Percentiles rank a stretch among this genome's conserved stretches.
Evolutionary conservation across 2,113 vertebrate species (phyloP).

Genomic region (Calyptomena viridis): DNA sequence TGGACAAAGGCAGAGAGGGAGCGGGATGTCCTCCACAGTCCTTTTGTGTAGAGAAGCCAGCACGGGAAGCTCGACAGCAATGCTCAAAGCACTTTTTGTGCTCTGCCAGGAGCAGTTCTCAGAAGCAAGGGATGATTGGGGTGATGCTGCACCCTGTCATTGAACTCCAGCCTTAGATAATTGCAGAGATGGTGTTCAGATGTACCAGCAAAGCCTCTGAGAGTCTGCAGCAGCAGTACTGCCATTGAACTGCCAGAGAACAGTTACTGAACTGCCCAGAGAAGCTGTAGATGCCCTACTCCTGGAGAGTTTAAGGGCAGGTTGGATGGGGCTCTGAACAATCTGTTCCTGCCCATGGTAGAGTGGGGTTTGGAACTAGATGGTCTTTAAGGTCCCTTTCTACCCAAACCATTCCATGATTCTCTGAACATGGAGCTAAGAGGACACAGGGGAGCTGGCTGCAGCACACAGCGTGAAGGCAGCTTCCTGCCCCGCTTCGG

Average conservation of each 20-base stretch:
- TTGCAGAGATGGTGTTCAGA: neutral
- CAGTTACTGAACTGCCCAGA: neutral
- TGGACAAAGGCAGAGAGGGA: neutral
- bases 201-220: neutral
- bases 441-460: neutral
- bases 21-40: neutral
- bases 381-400: neutral
- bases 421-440: neutral
- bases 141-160: neutral
- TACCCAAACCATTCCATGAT: neutral
- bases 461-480: neutral
- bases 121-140: neutral
- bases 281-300: neutral
- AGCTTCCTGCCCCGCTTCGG: neutral
- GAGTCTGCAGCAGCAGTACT: neutral
- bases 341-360: neutral
- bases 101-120: neutral
- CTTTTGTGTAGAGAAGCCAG: neutral
- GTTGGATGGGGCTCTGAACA: neutral
- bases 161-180: neutral
- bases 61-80: neutral
- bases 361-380: neutral
- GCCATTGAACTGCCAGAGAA: neutral
- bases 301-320: neutral
- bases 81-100: neutral